Conservation (phyloP, 2,888 invertebrate species). For the Himalopsyche anomala region DNA sequence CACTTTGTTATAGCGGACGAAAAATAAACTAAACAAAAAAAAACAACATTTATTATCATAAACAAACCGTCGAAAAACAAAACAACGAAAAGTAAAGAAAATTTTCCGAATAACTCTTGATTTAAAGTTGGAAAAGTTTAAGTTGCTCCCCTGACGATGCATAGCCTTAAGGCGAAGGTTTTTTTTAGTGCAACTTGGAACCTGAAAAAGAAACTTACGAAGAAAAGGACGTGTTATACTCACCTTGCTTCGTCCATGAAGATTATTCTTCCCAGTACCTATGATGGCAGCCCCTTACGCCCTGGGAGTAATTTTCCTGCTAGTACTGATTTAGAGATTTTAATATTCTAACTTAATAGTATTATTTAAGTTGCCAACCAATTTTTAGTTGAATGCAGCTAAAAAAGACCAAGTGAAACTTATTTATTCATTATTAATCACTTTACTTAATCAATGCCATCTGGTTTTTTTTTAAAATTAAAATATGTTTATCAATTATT, state of each 20-base stretch:
- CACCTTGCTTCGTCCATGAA: slow-evolving; percentile 1
- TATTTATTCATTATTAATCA: too few species aligned
- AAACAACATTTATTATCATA: slow-evolving; percentile 3
- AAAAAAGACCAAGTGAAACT: too few species aligned
- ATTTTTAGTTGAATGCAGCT: too few species aligned
- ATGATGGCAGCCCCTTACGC: too few species aligned
- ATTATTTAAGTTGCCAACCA: too few species aligned
- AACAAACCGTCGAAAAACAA: slow-evolving; percentile 13
- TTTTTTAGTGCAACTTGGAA: slow-evolving; percentile 4
- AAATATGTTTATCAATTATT: too few species aligned
- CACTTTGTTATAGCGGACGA: slow-evolving; percentile 8
- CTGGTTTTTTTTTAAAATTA: too few species aligned
- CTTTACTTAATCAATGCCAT: too few species aligned
- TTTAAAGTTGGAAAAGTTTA: slow-evolving; percentile 35
- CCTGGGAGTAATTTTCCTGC: too few species aligned
- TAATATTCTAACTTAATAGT: too few species aligned
- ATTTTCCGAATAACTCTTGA: slow-evolving; percentile 36
- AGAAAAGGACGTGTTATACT: not conserved
- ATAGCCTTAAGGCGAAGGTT: not conserved
- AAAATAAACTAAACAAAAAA: slow-evolving; percentile 3
- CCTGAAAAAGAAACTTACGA: not conserved
- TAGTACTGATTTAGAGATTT: too few species aligned
- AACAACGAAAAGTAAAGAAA: not conserved
- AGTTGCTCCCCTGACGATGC: slow-evolving; percentile 15
- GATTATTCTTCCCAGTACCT: not conserved